phyloP scores from a whole-genome alignment of 2,113 vertebrate species.

The Suricata suricatta region DNA sequence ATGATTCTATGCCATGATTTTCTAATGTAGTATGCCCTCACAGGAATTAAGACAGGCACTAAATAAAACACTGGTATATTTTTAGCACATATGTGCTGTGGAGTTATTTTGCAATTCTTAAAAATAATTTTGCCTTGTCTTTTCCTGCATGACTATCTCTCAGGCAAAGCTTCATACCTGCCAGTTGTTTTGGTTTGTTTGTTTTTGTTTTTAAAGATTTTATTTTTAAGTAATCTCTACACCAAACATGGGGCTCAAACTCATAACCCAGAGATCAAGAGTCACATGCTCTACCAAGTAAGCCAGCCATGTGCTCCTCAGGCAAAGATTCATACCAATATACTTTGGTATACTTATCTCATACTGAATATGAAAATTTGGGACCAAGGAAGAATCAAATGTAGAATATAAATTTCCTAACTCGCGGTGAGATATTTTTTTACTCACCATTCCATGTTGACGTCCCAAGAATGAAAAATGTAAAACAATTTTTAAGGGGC shows the following conservation, averaged over 20 bases:
- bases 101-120: background rate
- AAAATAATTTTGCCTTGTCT: background rate
- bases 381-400: background rate
- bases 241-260: no score
- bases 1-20: background rate
- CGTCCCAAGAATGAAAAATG: conserved; percentile 11
- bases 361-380: background rate
- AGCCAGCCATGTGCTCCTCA: background rate
- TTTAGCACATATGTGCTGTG: background rate
- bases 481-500: conserved; percentile 53
- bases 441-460: background rate
- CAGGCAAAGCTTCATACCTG: background rate
- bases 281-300: no score
- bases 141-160: background rate
- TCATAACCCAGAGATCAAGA: no score
- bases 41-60: background rate
- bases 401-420: background rate
- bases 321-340: background rate
- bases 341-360: background rate
- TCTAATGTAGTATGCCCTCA: background rate
- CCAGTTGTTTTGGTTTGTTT: no score
- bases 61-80: background rate
- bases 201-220: no score
- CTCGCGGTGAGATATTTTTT: background rate
- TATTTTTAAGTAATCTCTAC: no score